Base-by-base conservation (phyloP, 2,797 vertebrate species). In the Sebastes vulpes region DNA sequence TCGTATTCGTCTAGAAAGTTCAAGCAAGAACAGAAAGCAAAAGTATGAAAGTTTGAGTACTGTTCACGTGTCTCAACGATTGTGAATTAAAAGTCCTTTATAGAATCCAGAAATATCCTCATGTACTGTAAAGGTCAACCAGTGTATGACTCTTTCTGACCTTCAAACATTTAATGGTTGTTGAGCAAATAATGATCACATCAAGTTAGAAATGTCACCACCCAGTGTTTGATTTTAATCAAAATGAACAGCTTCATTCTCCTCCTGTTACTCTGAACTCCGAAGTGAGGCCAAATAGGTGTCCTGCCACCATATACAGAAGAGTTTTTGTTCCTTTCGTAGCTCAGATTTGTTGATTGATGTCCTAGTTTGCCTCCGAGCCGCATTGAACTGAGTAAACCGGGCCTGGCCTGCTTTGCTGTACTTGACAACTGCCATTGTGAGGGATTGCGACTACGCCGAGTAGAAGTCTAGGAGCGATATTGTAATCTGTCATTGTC, bases 401-500 rank as follows among this genome's bases (percentile, higher is more conserved):
- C 4, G 16, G 46, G 69, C 68, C 53, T 31, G 23, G 68, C 67
- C 86, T 61, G 67, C 84, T 69, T 82, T 65, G 72, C 85, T 79
- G 65, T 89, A 88, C 92, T 83, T 92, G 91, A 93, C 93, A 92
- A 86, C 79, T 87, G 88, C 88, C 92, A 86, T 6, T 31, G 88
- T 92, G 87, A 94, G 73, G 82, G 91, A 94, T 94, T 89, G 88
- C 52, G 74, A 85, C 76, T 69, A 28, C 64, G 67, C 66, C 21
- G 26, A 63, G 79, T 4, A 52, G 90, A 77, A 86, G 79, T 89
- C 88, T 82, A 77, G 57, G 63, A 79, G 83, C 60, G 71, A 81
- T 92, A 79, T 80, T 83, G 81, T 91, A 90, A 95, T 96, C 93
- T 70, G 89, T 95, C 93, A 89, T 81, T 82, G 92, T 94, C 92